Base-by-base conservation (phyloP, 2,888 invertebrate species). In the Bembecia ichneumoniformis region DNA sequence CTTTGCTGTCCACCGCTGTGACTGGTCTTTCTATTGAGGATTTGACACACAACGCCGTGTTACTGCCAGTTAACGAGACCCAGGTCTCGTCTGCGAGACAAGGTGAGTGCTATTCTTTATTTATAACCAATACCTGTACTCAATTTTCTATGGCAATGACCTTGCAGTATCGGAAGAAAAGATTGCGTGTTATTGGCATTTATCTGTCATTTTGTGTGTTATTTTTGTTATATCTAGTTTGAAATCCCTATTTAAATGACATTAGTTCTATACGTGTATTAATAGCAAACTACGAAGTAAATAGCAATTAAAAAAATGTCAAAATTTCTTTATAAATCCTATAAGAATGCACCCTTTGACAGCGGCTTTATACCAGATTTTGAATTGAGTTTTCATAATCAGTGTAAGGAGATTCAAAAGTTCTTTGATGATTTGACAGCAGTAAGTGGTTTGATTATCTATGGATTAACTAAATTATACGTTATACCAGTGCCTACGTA, bases 1-100 rank as follows among this genome's bases (percentile, higher is more conserved):
- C 93, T 34, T 86, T 94, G 62, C 86, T 94, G 55, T 92, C 91
- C 60, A 91, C 91, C 49, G 92, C 93, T 52, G 92, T 93, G 55
- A 91, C 91, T 58, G 92, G 92, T 49, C 89, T 91, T 58, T 91
- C 92, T 11, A 89, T 91, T 50, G 93, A 94, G 61, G 93, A 93
- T 77, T 91, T 92, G 81, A 88, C 91, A 57, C 91, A 92, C 70
- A 91, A 91, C 77, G 90, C 92, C 51, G 81, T 93, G 53, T 79
- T 94, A 64, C 82, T 93, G 68, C 93, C 94, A 62, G 92, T 91
- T 60, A 69, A 77, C 53, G 76, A 73, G 53, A 72, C 66, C 66
- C 78, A 79, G 71, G 81, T 70, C 62, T 63, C 73, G 70, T 71
- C 71, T 67, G 65, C 71, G 64, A 67, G 72, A 68, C 74, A 73